Evolutionary conservation across 2,888 invertebrate genomes (phyloP), one percentile per base, ranked within the genome.

Genomic region (Erebia epiphron): DNA sequence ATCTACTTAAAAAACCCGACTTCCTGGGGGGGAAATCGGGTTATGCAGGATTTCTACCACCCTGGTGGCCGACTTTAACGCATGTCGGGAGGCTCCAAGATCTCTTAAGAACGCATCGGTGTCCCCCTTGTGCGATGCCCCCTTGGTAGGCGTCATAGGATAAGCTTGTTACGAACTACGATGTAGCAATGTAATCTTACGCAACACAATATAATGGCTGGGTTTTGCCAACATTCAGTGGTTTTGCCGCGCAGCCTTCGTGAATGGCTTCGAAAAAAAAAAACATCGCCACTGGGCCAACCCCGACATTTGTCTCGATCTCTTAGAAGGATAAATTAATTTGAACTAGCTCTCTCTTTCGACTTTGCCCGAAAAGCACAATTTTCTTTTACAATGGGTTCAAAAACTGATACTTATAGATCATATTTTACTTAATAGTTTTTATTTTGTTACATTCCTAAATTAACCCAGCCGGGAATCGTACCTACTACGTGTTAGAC

Each of bases 201-300:
- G 64, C 64, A 64, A 64, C 50, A 26, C 26, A 14, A 11, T 43
- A n/a, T 9, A 3, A 11, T 46, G 13, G 13, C 52, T 41, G 66
- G 66, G 66, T 66, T 66, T 66, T 57, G 41, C 66, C 66, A 26
- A 26, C 4, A 35, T 35, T 1, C 35, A 35, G 35, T 35, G 66
- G 66, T 66, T 66, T 66, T 57, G 41, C 66, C 66, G 8, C 18
- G 9, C 35, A 54, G 65, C 65, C 65, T 65, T 54, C 65, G 49
- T 18, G 50, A 46, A 60, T 41, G 60, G 35, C 21, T 61, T 61
- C 46, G 65, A 65, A 52, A n/a, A 8, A n/a, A 8, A 41, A 41
- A 61, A 18, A 18, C 3, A 13, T 21, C 18, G 61, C 46, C 54
- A 10, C 56, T 66, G 66, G 66, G 66, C 18, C 13, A 13, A 18